phyloP scores from a whole-genome alignment of 2,888 invertebrate species.

The Caenorhabditis sp. region DNA sequence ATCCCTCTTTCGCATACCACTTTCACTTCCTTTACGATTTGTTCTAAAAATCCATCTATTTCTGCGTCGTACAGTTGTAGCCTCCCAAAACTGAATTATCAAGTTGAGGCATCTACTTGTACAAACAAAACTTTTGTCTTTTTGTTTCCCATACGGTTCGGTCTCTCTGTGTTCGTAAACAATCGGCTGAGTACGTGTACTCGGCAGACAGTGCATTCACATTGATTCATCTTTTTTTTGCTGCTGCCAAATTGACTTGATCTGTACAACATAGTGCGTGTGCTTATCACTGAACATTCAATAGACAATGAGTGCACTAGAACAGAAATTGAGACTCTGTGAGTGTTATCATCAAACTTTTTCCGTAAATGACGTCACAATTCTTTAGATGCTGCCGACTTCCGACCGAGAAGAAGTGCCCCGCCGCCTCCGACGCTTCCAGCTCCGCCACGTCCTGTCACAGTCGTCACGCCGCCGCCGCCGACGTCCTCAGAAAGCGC shows the following conservation, averaged over 20 bases:
- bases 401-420: conserved; percentile 38
- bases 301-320: conserved; percentile 14
- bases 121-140: conserved; percentile 33
- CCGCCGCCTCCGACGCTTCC: conserved; percentile 20
- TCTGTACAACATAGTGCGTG: background rate
- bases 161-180: conserved; percentile 34
- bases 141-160: conserved; percentile 28
- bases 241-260: background rate
- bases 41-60: too few species aligned
- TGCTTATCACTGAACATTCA: background rate
- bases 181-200: conserved; percentile 39
- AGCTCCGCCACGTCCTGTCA: conserved; percentile 5
- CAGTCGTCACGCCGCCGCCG: background rate
- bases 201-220: background rate
- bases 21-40: too few species aligned
- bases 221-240: background rate
- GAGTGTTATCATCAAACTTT: background rate
- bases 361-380: background rate
- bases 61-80: conserved; percentile 2
- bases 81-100: conserved; percentile 10
- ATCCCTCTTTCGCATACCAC: conserved; percentile 14
- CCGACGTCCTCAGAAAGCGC: conserved; percentile 1
- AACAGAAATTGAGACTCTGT: conserved; percentile 18
- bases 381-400: conserved; percentile 45
- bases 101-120: background rate